Base-by-base conservation (phyloP, 1,140 invertebrate species). In the Anastrepha obliqua region DNA sequence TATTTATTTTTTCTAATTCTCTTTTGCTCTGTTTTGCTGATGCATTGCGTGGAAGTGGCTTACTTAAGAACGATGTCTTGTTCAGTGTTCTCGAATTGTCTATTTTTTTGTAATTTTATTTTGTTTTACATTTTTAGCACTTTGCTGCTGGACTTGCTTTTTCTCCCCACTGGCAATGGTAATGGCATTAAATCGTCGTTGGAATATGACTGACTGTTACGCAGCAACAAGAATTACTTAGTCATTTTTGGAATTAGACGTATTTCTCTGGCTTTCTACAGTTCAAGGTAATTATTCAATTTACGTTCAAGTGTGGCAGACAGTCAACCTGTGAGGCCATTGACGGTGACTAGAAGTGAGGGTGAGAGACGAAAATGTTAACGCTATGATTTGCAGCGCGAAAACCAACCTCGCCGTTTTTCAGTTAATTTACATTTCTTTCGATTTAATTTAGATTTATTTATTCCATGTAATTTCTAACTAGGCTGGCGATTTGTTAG, bases 281-380 rank as follows among this genome's bases (percentile, higher is more conserved):
- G 67, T 74, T 74, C 67, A 74, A 74, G 67, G 67, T 74, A 74
- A 74, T 74, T 74, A 74, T 74, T 74, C 42, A 44, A 74, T 47
- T 74, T 74, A 15, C 42, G 15, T 17, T 74, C 29, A 47, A 74
- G 67, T 74, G 67, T 17, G 42, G 39, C 67, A 74, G 67, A 74
- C 67, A 74, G 67, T 47, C 42, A 15, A 74, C 67, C 67, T 74
- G 67, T 13, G 67, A 44, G 67, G 39, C 42, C 39, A 47, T 47
- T 15, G 39, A 15, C 15, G 67, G 15, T 47, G 67, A 47, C 51
- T 55, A 11, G 6, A 44, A 15, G 15, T 74, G 15, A 47, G 5
- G 67, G 67, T 62, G 9, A 1, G 11, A 11, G 51, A 55, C 51
- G 11, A 55, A 55, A 55, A 55, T 62, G 15, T 11, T 62, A 11